Base-by-base conservation (phyloP, 2,888 invertebrate genomes). In the Cephalotes varians region DNA sequence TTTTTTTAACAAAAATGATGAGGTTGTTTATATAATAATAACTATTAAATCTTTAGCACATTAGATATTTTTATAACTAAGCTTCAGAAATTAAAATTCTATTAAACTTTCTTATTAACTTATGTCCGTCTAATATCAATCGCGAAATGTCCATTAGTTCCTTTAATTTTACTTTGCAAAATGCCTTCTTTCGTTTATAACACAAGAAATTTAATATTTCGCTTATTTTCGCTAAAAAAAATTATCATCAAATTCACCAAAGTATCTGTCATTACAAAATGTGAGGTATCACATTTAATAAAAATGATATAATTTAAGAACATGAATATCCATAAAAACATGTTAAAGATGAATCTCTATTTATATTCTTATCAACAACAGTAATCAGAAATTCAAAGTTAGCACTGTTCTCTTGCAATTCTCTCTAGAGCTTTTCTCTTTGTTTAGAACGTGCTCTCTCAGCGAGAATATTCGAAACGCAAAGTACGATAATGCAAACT, bases 221-320 rank as follows among this genome's bases (percentile, higher is more conserved):
- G 25, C 4, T n/a, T 60, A 60, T 34, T 34, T 34, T n/a, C 5
- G 1, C 1, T 34, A 60, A 58, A 10, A n/a, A 60, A 37, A 60
- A 37, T 5, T 4, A 18, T 58, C 21, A 6, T 6, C 34, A 37
- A 37, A 37, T 62, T 21, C 21, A 21, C 6, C 6, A n/a, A 6
- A 62, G 12, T 37, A 37, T n/a, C 7, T 15, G 7, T 9, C 0
- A 31, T 40, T 40, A 47, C 15, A 47, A 21, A 51, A 10, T 37
- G 51, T 37, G 60, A 4, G 12, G 37, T 21, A 37, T 37, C 0
- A 21, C 31, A 6, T 67, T 69, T 49, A 34, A 28, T 49, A 49
- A 34, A 51, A 51, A 71, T 51, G 37, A 54, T 34, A 49, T 15
- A 71, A 71, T 71, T 54, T 37, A 71, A 6, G 37, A 71, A 54